A percentile compares a stretch with the other conserved stretches of the same genome.
Conservation (phyloP, 2,888 invertebrate species). For the Spodoptera littoralis region DNA sequence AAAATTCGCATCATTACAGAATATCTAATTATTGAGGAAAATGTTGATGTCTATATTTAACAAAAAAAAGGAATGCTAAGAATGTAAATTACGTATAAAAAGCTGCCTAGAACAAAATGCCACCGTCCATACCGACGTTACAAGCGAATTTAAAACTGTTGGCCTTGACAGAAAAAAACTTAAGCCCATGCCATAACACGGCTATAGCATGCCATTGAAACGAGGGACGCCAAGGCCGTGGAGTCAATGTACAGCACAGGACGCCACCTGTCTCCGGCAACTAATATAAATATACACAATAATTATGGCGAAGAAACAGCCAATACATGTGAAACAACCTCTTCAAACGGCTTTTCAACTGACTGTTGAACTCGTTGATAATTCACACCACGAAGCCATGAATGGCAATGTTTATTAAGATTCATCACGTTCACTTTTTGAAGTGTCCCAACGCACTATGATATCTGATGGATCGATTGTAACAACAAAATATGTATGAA, state of each 20-base stretch:
- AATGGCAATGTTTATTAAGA: conserved; percentile 56
- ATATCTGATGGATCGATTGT: conserved; percentile 46
- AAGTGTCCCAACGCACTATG: conserved; percentile 43
- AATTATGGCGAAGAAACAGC: conserved; percentile 67
- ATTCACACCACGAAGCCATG: conserved; percentile 57
- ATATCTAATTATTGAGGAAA: conserved; percentile 35
- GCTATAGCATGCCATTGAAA: conserved; percentile 79
- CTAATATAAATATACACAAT: conserved; percentile 70
- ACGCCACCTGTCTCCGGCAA: conserved; percentile 82
- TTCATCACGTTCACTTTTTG: conserved; percentile 62
- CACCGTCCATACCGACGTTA: conserved; percentile 58
- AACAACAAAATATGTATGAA: conserved; percentile 23
- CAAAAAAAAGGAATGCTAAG: conserved; percentile 28
- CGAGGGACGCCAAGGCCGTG: conserved; percentile 80
- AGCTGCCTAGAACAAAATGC: conserved; percentile 56
- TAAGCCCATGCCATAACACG: conserved; percentile 73
- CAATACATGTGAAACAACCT: conserved; percentile 57
- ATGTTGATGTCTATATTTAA: conserved; percentile 35
- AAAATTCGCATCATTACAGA: conserved; percentile 16
- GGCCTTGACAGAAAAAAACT: conserved; percentile 79
- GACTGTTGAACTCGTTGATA: conserved; percentile 61
- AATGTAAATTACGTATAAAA: conserved; percentile 50
- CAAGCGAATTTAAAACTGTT: conserved; percentile 66
- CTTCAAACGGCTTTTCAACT: conserved; percentile 52
- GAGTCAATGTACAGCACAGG: conserved; percentile 83